These are phyloP conservation scores for Enteromius trimaculatus DNA, from an alignment of 2,797 vertebrate genomes.

Conservation along the genomic window DNA sequence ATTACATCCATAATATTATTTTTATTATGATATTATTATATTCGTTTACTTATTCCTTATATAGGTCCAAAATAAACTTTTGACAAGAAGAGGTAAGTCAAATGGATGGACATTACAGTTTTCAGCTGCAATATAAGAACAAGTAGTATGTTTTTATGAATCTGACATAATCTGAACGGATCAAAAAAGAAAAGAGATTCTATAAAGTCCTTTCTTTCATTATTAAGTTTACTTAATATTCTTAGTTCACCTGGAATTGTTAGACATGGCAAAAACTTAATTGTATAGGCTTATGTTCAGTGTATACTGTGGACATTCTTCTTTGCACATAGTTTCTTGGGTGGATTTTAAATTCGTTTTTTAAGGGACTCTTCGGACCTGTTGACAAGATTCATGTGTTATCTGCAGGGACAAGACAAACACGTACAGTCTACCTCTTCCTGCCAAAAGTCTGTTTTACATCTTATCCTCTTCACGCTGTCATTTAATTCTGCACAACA, in stretches of 20 bases:
- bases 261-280: background rate
- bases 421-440: slow-evolving; percentile 12
- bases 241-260: background rate
- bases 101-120: background rate
- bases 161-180: background rate
- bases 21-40: no score
- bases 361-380: slow-evolving; percentile 17
- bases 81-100: background rate
- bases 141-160: background rate
- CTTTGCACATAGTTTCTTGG: slow-evolving; percentile 18
- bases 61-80: background rate
- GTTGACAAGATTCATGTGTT: slow-evolving; percentile 40
- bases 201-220: background rate
- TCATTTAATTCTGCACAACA: slow-evolving; percentile 33
- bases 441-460: slow-evolving; percentile 55
- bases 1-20: background rate
- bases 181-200: background rate
- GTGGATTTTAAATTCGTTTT: slow-evolving; percentile 31
- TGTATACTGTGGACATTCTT: background rate
- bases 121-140: background rate
- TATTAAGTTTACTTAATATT: background rate
- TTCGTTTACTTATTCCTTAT: background rate
- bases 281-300: background rate
- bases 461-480: slow-evolving; percentile 30
- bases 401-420: slow-evolving; percentile 29